These are phyloP conservation scores for Yasuhikotakia modesta DNA, from an alignment of 2,797 vertebrate species.

Conservation along the genomic window DNA sequence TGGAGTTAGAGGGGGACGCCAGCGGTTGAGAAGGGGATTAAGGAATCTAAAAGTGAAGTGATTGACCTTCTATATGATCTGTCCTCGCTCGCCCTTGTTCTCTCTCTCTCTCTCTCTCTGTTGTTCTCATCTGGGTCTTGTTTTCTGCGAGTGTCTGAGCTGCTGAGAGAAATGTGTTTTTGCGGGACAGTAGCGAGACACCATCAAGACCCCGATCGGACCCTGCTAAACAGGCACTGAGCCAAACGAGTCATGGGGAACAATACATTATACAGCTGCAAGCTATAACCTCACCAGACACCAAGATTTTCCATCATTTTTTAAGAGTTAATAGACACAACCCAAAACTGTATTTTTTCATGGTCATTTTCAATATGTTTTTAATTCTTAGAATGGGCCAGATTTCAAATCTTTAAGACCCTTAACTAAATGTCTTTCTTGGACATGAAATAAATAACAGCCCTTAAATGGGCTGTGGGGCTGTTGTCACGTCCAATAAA, in stretches of 20 bases:
- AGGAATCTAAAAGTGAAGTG: neutral
- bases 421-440: too few relatives aligned
- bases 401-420: too few relatives aligned
- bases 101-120: slow-evolving; percentile 4
- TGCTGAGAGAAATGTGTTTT: slow-evolving; percentile 19
- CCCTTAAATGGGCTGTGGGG: too few relatives aligned
- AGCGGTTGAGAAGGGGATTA: neutral
- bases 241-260: slow-evolving; percentile 21
- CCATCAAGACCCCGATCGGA: neutral
- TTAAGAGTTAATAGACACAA: neutral
- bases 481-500: too few relatives aligned
- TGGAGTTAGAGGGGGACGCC: neutral
- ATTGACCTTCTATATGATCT: neutral
- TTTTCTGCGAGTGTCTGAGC: neutral
- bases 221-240: slow-evolving; percentile 5
- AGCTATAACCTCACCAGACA: slow-evolving; percentile 7
- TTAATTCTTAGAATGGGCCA: too few relatives aligned
- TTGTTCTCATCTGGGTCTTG: neutral
- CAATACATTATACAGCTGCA: neutral
- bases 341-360: too few relatives aligned
- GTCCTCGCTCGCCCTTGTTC: neutral
- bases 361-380: too few relatives aligned
- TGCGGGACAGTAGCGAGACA: slow-evolving; percentile 9
- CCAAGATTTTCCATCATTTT: neutral
- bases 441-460: too few relatives aligned